A percentile compares a stretch with the other conserved stretches of the same genome.
Conservation (phyloP, 2,888 invertebrate species). For the Lordiphosa andalusiaca region DNA sequence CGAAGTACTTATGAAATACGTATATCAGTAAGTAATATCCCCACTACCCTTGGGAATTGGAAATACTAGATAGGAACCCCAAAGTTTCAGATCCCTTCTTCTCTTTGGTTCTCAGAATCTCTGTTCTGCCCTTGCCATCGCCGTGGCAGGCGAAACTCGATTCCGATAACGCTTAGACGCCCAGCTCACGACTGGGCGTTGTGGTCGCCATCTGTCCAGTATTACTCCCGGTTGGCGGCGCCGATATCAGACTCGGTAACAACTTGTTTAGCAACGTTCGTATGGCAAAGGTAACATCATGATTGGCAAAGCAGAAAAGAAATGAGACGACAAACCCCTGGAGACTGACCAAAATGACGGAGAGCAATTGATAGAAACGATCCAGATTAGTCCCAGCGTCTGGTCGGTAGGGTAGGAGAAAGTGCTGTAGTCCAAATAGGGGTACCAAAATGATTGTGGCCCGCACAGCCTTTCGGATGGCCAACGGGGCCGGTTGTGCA, state of each 20-base stretch:
- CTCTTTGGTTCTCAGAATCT: slow-evolving; percentile 20
- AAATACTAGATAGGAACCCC: background rate
- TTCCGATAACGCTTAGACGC: slow-evolving; percentile 66
- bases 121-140: slow-evolving; percentile 14
- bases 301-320: slow-evolving; percentile 88
- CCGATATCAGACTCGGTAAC: slow-evolving; percentile 74
- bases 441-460: slow-evolving; percentile 89
- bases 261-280: slow-evolving; percentile 80
- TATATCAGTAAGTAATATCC: slow-evolving; percentile 9
- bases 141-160: background rate
- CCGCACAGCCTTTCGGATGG: slow-evolving; percentile 85
- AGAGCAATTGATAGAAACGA: slow-evolving; percentile 84
- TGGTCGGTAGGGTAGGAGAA: slow-evolving; percentile 86
- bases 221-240: slow-evolving; percentile 77
- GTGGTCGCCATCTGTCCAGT: slow-evolving; percentile 79
- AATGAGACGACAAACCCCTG: slow-evolving; percentile 88
- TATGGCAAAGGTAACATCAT: slow-evolving; percentile 84
- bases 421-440: slow-evolving; percentile 87
- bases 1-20: slow-evolving; percentile 1
- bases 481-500: slow-evolving; percentile 83
- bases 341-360: slow-evolving; percentile 86
- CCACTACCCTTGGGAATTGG: background rate
- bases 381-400: slow-evolving; percentile 82
- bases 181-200: slow-evolving; percentile 80
- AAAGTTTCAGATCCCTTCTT: slow-evolving; percentile 7